Evolutionary conservation across 2,797 vertebrate species (phyloP).

Genomic region (Neopelma chrysocephalum): DNA sequence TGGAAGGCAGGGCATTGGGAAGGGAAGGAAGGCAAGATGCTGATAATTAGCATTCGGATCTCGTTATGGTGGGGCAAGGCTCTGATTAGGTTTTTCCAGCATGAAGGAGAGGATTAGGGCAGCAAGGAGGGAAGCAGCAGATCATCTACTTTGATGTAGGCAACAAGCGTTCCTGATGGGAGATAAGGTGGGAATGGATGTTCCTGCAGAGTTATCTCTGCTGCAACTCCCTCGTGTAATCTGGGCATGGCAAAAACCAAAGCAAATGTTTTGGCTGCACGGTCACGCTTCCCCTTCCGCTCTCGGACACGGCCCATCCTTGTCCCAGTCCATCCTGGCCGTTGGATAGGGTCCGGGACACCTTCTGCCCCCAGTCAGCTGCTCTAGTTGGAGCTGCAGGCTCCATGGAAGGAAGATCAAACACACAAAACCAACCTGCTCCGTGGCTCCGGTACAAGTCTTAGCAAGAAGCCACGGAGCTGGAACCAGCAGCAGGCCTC

Average conservation of each 20-base stretch:
- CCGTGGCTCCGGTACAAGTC: constrained; percentile 27
- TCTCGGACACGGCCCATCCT: neutral
- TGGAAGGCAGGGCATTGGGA: constrained; percentile 63
- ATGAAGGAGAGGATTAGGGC: neutral
- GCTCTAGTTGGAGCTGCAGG: neutral
- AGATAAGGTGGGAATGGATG: constrained; percentile 51
- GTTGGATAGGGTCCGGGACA: accelerated
- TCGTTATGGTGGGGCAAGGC: constrained; percentile 22
- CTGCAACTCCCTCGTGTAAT: neutral
- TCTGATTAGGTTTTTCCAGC: neutral
- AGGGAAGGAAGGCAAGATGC: neutral
- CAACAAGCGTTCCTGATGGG: neutral
- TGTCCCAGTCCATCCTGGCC: neutral
- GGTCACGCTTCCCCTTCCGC: accelerated
- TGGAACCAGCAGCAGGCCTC: neutral
- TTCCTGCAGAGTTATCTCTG: neutral
- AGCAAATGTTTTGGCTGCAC: accelerated
- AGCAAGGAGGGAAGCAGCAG: neutral
- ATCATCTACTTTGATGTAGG: constrained; percentile 29
- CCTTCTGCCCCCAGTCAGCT: neutral
- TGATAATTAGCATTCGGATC: constrained; percentile 21
- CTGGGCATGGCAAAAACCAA: neutral
- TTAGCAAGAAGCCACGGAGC: constrained; percentile 36
- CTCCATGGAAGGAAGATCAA: neutral
- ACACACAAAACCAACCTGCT: constrained; percentile 38